phyloP scores from a whole-genome alignment of 1,140 invertebrate genomes.

The Drosophila sproati region DNA sequence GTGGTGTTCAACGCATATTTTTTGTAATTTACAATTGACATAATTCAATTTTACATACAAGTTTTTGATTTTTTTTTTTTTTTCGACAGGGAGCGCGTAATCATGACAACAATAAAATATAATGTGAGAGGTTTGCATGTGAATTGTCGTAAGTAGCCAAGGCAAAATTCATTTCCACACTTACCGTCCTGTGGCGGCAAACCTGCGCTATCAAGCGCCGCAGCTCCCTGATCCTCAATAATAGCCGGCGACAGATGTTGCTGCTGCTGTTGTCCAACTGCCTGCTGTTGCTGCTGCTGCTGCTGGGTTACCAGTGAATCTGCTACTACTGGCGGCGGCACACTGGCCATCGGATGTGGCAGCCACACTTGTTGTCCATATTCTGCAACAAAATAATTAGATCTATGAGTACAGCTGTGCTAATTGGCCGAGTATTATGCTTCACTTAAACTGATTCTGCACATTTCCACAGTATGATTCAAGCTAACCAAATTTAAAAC shows the following conservation, averaged over 20 bases:
- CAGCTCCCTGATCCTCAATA: constrained; percentile 47
- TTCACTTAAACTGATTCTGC: no score
- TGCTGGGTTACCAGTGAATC: constrained; percentile 37
- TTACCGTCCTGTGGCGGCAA: constrained; percentile 73
- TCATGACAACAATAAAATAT: constrained; percentile 80
- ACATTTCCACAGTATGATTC: no score
- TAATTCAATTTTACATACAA: constrained; percentile 24
- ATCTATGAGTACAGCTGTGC: no score
- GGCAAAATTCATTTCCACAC: constrained; percentile 70
- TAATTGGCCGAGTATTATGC: no score
- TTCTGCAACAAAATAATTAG: constrained; percentile 26
- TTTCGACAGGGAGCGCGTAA: constrained; percentile 56
- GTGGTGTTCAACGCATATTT: constrained; percentile 20
- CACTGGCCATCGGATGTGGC: constrained; percentile 45
- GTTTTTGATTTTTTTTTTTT: constrained; percentile 27
- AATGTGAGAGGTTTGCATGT: constrained; percentile 81
- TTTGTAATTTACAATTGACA: constrained; percentile 33
- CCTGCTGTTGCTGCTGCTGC: constrained; percentile 33
- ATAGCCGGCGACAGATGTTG: constrained; percentile 5
- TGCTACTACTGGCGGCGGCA: constrained; percentile 33
- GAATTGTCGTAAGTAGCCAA: constrained; percentile 67
- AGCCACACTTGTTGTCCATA: constrained; percentile 77
- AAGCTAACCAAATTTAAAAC: no score
- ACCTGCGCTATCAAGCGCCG: constrained; percentile 70
- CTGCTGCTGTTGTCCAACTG: constrained; percentile 1